Conservation (phyloP, 2,797 vertebrate genomes). For the Chrysocyon brachyurus region DNA sequence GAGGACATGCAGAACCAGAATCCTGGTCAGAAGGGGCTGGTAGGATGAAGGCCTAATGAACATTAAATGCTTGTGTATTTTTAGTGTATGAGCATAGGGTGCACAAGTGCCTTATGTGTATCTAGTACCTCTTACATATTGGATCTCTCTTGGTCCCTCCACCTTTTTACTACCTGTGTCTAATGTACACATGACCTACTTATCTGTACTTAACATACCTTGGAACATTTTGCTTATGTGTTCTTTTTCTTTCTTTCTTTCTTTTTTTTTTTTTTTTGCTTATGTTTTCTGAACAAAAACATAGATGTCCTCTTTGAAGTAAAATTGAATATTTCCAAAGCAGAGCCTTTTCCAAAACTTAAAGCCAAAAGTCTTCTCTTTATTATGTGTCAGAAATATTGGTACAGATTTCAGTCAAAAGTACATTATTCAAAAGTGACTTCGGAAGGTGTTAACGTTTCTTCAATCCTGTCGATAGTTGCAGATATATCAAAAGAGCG, state of each 20-base stretch:
- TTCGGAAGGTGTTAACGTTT: conserved; percentile 15
- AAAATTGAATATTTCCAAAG: neutral
- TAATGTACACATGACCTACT: neutral
- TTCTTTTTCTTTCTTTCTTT: too few species aligned
- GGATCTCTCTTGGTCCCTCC: neutral
- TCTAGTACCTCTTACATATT: neutral
- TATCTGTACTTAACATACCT: neutral
- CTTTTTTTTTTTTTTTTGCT: neutral
- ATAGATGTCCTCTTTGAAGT: neutral
- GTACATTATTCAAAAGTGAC: neutral
- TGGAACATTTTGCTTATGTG: neutral
- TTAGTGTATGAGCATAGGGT: neutral
- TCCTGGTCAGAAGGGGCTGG: neutral
- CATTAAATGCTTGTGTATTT: neutral
- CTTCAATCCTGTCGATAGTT: neutral
- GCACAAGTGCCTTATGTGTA: neutral
- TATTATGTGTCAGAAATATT: neutral
- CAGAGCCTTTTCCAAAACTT: neutral
- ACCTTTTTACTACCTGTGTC: neutral
- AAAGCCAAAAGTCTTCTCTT: neutral
- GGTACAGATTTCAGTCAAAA: conserved; percentile 27
- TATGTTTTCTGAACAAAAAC: neutral
- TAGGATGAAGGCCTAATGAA: neutral
- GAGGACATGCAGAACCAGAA: neutral
- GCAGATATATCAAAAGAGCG: neutral